Evolutionary conservation across 2,113 vertebrate species (phyloP), one percentile per base, ranked within the genome.

Genomic region (Dunckerocampus dactyliophorus): DNA sequence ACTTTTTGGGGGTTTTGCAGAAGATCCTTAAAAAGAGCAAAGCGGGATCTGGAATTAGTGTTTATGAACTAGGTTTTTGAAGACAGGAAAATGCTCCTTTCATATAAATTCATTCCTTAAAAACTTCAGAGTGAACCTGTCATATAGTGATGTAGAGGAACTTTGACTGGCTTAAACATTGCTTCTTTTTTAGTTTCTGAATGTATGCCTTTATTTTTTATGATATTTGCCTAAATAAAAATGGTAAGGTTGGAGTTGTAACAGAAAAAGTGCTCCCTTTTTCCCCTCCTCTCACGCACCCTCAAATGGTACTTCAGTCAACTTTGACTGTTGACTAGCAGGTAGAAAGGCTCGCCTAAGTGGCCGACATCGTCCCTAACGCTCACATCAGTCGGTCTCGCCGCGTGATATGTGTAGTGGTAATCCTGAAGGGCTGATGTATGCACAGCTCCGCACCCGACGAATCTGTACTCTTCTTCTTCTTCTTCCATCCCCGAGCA

Each of bases 341-440:
- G 24, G 65, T 76, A 75, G 71, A 80, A 79, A 78, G 74, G 66
- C 77, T 61, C 16, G 61, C 78, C 69, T 83, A 86, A 88, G 81
- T 82, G 78, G 74, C 85, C 77, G 51, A 84, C 75, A 82, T 68
- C 69, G 74, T 82, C 74, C 77, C 79, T 37, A 43, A 9, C 65
- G 72, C 80, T 83, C 82, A 85, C 79, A 85, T 87, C 84, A 84
- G 77, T 87, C 77, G 67, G 72, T 62, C 84, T 76, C 79, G 63
- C 78, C 71, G 53, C 80, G 76, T 81, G 83, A 88, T 79, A 71
- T 76, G 79, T 84, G 81, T 81, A 71, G 68, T 48, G 56, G 49
- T 73, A 70, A 83, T 86, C 87, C 83, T 88, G 71, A 85, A 86
- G 79, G 83, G 74, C 76, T 87, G 81, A 85, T 86, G 83, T 84